These are phyloP conservation scores for Triplophysa rosa DNA, from an alignment of 2,113 vertebrate genomes.

Conservation along the genomic window DNA sequence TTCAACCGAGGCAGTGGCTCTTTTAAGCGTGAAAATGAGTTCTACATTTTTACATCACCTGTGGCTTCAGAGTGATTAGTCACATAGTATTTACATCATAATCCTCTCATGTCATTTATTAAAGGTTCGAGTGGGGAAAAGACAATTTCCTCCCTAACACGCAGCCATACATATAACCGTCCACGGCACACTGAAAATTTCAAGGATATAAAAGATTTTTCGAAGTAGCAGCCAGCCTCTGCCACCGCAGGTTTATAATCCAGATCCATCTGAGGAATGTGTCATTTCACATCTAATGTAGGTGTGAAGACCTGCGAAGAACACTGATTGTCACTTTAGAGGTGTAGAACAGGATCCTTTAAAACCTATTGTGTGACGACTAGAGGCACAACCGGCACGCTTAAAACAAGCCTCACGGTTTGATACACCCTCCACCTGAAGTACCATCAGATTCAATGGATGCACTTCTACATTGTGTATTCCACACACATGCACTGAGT, in stretches of 20 bases:
- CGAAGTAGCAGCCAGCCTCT: slow-evolving; percentile 62
- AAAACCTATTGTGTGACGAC: background rate
- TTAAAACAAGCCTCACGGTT: slow-evolving; percentile 3
- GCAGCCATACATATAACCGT: slow-evolving; percentile 22
- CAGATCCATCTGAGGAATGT: slow-evolving; percentile 63
- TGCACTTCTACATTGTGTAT: slow-evolving; percentile 40
- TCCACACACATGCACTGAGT: slow-evolving; percentile 25
- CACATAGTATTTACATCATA: background rate
- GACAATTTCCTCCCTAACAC: slow-evolving; percentile 17
- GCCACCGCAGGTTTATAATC: slow-evolving; percentile 53
- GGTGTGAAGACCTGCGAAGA: slow-evolving; percentile 45
- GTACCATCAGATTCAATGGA: background rate
- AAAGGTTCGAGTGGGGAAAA: background rate
- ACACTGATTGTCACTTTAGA: slow-evolving; percentile 2
- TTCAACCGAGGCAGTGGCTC: too few relatives aligned
- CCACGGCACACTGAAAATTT: slow-evolving; percentile 50
- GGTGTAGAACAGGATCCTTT: background rate
- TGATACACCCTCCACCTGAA: background rate
- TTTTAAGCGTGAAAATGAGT: too few relatives aligned
- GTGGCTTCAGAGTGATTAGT: too few relatives aligned
- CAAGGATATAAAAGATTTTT: slow-evolving; percentile 63
- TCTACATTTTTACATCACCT: background rate
- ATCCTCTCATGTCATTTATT: slow-evolving; percentile 31
- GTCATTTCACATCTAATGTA: slow-evolving; percentile 60
- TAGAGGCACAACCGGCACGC: background rate